Evolutionary conservation across 2,797 vertebrate species (phyloP).

Genomic region (Urosaurus nigricauda): DNA sequence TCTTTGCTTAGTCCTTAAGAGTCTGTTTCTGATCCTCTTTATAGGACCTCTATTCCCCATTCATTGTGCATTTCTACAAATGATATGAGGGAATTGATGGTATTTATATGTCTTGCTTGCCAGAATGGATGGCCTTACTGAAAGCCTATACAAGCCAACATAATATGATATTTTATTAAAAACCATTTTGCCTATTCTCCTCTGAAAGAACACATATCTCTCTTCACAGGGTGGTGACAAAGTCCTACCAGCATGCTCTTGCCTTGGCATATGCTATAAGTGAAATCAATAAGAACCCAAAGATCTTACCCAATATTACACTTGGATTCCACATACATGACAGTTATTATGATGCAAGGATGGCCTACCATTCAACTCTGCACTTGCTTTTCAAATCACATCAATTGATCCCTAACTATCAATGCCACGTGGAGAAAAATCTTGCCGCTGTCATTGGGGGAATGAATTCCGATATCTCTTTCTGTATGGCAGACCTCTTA

Average conservation of each 20-base stretch:
- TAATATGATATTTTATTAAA: not conserved
- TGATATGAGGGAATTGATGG: not conserved
- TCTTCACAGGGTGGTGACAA: not conserved
- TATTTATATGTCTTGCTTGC: not conserved
- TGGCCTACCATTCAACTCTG: not conserved
- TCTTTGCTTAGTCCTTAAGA: not conserved
- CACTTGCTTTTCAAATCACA: not conserved
- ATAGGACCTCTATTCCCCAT: not conserved
- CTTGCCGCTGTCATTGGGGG: not conserved
- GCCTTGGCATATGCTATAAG: not conserved
- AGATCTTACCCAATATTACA: not conserved
- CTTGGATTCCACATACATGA: not conserved
- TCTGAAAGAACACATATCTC: not conserved
- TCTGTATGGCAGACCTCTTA: not conserved
- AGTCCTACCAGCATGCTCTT: not conserved
- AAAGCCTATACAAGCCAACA: not conserved
- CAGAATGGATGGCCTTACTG: not conserved
- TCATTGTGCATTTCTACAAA: not conserved
- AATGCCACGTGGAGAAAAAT: not conserved
- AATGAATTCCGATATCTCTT: not conserved
- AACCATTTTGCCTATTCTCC: not conserved
- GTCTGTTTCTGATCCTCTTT: not conserved
- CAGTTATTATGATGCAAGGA: not conserved
- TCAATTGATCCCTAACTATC: constrained; percentile 2
- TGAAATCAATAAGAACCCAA: not conserved